phyloP scores from a whole-genome alignment of 2,797 vertebrate genomes.

The Spea hammondii region DNA sequence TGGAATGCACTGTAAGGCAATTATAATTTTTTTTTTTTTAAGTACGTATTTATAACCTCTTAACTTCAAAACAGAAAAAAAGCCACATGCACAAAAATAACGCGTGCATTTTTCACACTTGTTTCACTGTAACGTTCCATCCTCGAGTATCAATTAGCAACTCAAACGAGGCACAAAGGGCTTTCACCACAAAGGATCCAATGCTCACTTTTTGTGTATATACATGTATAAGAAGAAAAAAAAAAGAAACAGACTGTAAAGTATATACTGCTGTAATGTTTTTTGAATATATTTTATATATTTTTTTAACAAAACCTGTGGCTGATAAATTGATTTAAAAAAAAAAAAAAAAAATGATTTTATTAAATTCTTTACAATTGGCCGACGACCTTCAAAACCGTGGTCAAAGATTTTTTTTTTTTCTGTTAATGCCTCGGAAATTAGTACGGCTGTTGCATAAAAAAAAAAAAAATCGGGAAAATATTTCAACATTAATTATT shows the following conservation, averaged over 20 bases:
- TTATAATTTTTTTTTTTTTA: not conserved
- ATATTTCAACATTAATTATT: too few relatives aligned
- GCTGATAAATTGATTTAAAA: slow-evolving; percentile 1
- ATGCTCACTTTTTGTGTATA: slow-evolving; percentile 39
- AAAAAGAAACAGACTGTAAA: slow-evolving; percentile 27
- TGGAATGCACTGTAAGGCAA: slow-evolving; percentile 10
- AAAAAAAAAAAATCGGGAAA: too few relatives aligned
- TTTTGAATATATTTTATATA: slow-evolving; percentile 53
- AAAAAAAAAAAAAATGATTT: not conserved
- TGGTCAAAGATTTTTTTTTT: too few relatives aligned
- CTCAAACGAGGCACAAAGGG: slow-evolving; percentile 20
- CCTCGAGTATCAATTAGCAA: not conserved
- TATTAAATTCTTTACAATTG: slow-evolving; percentile 7
- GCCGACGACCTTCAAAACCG: not conserved
- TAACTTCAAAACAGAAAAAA: slow-evolving; percentile 1
- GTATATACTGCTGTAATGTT: slow-evolving; percentile 43
- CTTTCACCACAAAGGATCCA: slow-evolving; percentile 11
- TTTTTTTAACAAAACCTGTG: slow-evolving; percentile 51
- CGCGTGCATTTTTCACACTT: slow-evolving; percentile 17
- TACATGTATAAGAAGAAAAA: slow-evolving; percentile 38
- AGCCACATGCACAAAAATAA: not conserved
- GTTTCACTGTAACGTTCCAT: not conserved
- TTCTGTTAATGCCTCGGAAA: too few relatives aligned
- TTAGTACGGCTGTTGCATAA: too few relatives aligned
- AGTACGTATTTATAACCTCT: slow-evolving; percentile 21